Percentiles rank a stretch among this genome's conserved stretches.
phyloP scores from a whole-genome alignment of 2,113 vertebrate species.

The Mohoua ochrocephala region DNA sequence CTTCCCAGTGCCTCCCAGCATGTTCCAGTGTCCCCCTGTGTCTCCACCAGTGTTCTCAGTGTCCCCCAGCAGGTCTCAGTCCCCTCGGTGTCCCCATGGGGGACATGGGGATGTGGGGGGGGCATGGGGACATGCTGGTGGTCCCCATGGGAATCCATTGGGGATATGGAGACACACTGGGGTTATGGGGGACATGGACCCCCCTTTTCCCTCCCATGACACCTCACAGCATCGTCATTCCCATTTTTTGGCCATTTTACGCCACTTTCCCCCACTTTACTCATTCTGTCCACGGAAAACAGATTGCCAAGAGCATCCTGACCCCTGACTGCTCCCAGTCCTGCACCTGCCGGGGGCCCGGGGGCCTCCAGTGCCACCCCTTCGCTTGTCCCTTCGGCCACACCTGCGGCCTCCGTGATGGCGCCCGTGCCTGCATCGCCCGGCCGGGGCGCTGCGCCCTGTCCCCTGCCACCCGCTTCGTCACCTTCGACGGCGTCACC shows the following conservation, averaged over 20 bases:
- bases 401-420: accelerated
- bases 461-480: not conserved
- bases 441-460: not conserved
- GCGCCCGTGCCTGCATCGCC: not conserved
- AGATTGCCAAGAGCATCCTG: not conserved
- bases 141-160: not conserved
- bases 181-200: no score
- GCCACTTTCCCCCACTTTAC: not conserved
- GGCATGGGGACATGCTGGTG: not conserved
- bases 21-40: not conserved
- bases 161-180: no score
- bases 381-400: not conserved
- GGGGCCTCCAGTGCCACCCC: not conserved
- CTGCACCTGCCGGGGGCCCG: not conserved
- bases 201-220: not conserved
- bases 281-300: not conserved
- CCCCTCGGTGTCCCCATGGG: not conserved
- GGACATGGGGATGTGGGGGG: not conserved
- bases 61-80: not conserved
- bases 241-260: not conserved
- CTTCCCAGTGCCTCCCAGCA: not conserved
- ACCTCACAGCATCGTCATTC: not conserved
- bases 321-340: not conserved
- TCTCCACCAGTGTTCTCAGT: not conserved
- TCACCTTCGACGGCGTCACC: not conserved